Evolutionary conservation across 1,140 invertebrate genomes (phyloP).

Genomic region (Belonocnema kinseyi): DNA sequence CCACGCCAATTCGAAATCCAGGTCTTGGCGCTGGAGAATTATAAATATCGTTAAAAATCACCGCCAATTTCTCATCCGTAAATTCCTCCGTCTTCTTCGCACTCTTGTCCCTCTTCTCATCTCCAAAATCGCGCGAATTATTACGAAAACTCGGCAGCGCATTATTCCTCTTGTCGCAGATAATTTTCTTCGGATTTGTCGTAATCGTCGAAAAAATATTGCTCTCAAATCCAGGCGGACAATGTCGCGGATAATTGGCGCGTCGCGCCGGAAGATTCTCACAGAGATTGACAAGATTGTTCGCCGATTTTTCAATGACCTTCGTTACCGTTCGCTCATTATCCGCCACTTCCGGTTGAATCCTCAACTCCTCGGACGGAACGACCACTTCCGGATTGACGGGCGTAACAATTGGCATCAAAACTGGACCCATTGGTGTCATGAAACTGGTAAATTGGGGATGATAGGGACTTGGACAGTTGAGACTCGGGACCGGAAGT

Average conservation of each 20-base stretch:
- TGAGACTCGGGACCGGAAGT: neutral
- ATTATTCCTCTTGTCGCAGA: neutral
- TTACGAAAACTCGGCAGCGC: neutral
- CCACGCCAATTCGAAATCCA: neutral
- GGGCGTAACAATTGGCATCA: neutral
- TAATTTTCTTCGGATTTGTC: neutral
- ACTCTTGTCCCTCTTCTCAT: neutral
- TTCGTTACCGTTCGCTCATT: neutral
- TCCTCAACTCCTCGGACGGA: neutral
- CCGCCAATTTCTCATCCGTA: neutral
- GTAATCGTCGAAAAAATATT: neutral
- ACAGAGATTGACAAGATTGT: neutral
- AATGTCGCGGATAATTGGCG: neutral
- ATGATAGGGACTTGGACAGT: constrained; percentile 1
- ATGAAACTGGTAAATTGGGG: neutral
- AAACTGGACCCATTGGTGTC: neutral
- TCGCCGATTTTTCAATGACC: neutral
- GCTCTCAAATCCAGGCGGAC: constrained; percentile 12
- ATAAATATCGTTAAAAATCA: neutral
- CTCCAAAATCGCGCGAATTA: neutral
- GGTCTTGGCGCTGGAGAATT: neutral
- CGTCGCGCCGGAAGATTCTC: neutral
- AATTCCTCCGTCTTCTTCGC: neutral
- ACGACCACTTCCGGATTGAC: neutral
- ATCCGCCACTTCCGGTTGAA: neutral